Evolutionary conservation across 2,113 vertebrate species (phyloP), one percentile per base, ranked within the genome.

Genomic region (Plestiodon gilberti): DNA sequence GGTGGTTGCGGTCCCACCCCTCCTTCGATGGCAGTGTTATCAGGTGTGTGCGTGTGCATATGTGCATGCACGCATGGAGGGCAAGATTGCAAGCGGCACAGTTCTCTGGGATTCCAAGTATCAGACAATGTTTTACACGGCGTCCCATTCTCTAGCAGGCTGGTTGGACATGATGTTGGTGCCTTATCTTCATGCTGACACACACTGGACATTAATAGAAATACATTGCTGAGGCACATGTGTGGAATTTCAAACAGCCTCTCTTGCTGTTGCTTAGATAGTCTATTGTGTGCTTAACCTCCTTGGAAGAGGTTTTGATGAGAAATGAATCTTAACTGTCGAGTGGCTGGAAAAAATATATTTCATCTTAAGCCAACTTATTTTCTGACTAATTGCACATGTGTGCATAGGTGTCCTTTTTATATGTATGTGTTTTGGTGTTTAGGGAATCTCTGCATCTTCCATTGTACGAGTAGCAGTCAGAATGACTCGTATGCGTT

Each of bases 131-230:
- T 97, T 97, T 97, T 97, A 98, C 97, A 97, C 87, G 64, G 93
- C 86, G 38, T 90, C 95, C 93, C 94, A 96, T 95, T 96, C 96
- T 96, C 94, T 94, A 93, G 91, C 90, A 93, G 94, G 86, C 96
- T 96, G 96, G 94, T 96, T 91, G 97, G 96, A 97, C 96, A 96
- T 75, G 96, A 96, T 97, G 96, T 97, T 96, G 90, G 93, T 94
- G 86, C 92, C 97, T 98, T 98, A 98, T 98, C 98, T 98, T 94
- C 92, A 89, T 87, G 95, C 97, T 95, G 97, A 96, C 98, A 98
- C 97, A 96, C 96, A 94, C 96, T 95, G 96, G 96, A 96, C 96
- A 96, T 97, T 98, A 98, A 98, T 98, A 97, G 96, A 97, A 97
- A 97, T 96, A 96, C 96, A 95, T 96, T 93, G 94, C 95, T 93